Conservation (phyloP, 1,140 invertebrate genomes). For the Penaeus vannamei region DNA sequence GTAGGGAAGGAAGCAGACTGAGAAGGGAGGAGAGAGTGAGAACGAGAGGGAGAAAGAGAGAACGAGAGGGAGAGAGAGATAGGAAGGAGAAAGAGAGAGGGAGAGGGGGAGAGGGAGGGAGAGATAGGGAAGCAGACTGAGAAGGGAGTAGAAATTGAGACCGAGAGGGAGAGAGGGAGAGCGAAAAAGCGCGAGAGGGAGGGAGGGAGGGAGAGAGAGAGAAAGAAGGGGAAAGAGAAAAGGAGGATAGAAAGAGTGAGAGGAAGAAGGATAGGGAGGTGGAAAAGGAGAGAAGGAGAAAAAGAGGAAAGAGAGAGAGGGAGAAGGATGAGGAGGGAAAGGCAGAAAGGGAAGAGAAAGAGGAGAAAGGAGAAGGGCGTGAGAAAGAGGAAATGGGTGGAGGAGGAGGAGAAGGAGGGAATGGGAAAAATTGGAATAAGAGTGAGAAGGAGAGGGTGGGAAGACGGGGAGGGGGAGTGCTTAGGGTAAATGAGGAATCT, state of each 20-base stretch:
- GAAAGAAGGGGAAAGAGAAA: background rate
- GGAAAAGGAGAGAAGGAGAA: conserved; percentile 38
- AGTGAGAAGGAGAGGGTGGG: too few relatives aligned
- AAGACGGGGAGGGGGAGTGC: too few relatives aligned
- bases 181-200: background rate
- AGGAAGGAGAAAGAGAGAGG: background rate
- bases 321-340: too few relatives aligned
- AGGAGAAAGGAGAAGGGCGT: too few relatives aligned
- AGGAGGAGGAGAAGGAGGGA: too few relatives aligned
- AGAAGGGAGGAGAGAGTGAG: background rate
- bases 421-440: too few relatives aligned
- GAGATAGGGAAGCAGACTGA: too few relatives aligned
- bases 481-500: too few relatives aligned
- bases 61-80: background rate
- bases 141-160: background rate
- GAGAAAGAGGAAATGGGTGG: too few relatives aligned
- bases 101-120: background rate
- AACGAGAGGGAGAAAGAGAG: conserved; percentile 3
- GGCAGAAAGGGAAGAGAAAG: too few relatives aligned
- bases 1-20: background rate
- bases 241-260: conserved; percentile 31
- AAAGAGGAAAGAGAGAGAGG: conserved; percentile 17
- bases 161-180: conserved; percentile 13
- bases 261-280: conserved; percentile 20
- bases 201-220: background rate